A percentile compares a stretch with the other conserved stretches of the same genome.
Conservation (phyloP, 2,113 vertebrate genomes). For the Gopherus flavomarginatus region DNA sequence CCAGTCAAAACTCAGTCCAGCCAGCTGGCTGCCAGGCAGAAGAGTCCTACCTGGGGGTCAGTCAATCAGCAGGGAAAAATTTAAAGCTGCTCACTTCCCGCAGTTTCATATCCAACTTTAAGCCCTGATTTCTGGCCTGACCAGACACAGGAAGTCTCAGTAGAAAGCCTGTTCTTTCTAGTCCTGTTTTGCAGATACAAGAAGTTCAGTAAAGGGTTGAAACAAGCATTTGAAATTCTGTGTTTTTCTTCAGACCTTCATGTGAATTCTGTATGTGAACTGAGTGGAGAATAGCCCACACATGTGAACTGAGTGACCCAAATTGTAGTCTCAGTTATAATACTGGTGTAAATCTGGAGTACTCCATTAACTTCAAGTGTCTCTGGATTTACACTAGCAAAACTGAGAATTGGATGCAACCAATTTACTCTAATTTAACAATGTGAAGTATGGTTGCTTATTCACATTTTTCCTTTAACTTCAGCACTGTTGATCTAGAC, state of each 20-base stretch:
- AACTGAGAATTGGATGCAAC: background rate
- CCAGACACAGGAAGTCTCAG: background rate
- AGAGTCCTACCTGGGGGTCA: rapidly evolving
- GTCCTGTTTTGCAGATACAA: background rate
- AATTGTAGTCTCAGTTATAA: background rate
- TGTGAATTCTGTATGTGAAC: background rate
- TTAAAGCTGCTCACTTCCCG: background rate
- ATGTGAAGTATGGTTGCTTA: background rate
- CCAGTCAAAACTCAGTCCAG: background rate
- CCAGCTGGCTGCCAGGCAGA: background rate
- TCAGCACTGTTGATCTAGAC: rapidly evolving
- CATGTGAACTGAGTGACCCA: background rate
- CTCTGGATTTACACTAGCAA: background rate
- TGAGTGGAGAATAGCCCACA: background rate
- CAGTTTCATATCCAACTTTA: background rate
- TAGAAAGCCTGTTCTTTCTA: background rate
- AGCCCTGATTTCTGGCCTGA: background rate
- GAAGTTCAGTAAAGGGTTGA: background rate
- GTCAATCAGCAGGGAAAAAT: background rate
- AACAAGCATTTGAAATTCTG: background rate
- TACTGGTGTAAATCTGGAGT: background rate
- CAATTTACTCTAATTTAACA: background rate
- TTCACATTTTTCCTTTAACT: background rate
- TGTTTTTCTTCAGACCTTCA: background rate
- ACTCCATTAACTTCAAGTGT: background rate